Conservation (phyloP, 2,797 vertebrate species). For the Oreochromis mossambicus region DNA sequence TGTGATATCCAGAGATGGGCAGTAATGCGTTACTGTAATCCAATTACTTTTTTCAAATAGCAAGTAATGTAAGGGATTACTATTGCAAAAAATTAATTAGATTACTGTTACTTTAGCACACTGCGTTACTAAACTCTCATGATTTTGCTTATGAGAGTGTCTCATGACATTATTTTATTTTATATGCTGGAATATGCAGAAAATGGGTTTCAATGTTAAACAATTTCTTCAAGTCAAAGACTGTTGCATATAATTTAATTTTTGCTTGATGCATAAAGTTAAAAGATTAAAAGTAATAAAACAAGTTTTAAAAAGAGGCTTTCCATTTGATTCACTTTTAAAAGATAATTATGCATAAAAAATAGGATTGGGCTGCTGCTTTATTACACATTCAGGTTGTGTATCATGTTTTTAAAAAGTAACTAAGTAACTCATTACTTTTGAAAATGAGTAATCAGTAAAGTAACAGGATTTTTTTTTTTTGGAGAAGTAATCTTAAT, state of each 20-base stretch:
- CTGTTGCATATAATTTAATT: not conserved
- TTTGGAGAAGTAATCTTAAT: not conserved
- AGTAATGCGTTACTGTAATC: not conserved
- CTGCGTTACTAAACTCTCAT: not conserved
- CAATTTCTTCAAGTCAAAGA: not conserved
- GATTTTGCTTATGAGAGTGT: not conserved
- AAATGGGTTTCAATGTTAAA: not conserved
- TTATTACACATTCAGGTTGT: not conserved
- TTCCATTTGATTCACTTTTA: not conserved
- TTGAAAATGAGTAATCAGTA: not conserved
- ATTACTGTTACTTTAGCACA: not conserved
- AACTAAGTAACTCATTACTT: not conserved
- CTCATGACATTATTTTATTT: not conserved
- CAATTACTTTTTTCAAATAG: not conserved
- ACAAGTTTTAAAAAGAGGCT: not conserved
- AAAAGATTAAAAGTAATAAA: not conserved
- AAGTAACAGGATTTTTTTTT: not conserved
- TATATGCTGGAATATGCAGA: not conserved
- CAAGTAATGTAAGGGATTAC: not conserved
- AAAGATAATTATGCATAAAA: not conserved
- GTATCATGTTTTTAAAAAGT: not conserved
- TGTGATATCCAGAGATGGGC: fast-evolving
- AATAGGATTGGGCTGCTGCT: not conserved
- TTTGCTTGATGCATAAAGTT: not conserved
- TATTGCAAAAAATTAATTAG: not conserved